A percentile compares a stretch with the other conserved stretches of the same genome.
Evolutionary conservation across 2,113 vertebrate species (phyloP).

Genomic region (Struthio camelus): DNA sequence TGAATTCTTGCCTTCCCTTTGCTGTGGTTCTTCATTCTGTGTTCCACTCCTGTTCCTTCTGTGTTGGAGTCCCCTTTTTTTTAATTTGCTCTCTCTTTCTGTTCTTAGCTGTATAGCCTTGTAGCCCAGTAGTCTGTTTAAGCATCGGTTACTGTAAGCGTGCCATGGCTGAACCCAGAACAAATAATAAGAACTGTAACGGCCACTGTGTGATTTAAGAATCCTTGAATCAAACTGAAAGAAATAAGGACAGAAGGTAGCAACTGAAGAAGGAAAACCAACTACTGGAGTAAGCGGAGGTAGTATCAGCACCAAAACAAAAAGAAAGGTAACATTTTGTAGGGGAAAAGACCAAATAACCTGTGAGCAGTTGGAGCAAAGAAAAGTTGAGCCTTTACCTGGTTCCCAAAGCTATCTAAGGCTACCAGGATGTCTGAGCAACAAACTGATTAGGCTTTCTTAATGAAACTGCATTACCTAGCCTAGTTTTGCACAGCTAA

Average conservation of each 20-base stretch:
- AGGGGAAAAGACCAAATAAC: neutral
- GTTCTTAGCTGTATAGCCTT: neutral
- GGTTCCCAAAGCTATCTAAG: neutral
- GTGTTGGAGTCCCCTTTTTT: neutral
- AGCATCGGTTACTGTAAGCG: neutral
- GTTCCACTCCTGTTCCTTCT: neutral
- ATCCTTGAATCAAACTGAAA: neutral
- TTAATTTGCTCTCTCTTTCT: neutral
- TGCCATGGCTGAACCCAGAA: neutral
- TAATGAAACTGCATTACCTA: conserved; percentile 5
- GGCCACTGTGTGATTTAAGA: neutral
- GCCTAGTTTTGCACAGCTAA: conserved; percentile 35
- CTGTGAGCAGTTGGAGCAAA: neutral
- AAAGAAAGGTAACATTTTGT: neutral
- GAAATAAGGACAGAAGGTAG: neutral
- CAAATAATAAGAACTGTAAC: neutral
- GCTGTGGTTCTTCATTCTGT: neutral
- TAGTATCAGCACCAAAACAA: neutral
- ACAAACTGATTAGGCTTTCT: conserved; percentile 19
- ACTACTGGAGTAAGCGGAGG: neutral
- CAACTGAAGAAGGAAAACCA: neutral
- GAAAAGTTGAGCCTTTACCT: neutral
- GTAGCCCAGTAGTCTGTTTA: neutral
- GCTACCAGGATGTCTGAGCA: neutral
- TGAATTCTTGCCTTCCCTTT: neutral